Evolutionary conservation across 2,888 invertebrate genomes (phyloP), one percentile per base, ranked within the genome.

Genomic region (Junonia oenone): DNA sequence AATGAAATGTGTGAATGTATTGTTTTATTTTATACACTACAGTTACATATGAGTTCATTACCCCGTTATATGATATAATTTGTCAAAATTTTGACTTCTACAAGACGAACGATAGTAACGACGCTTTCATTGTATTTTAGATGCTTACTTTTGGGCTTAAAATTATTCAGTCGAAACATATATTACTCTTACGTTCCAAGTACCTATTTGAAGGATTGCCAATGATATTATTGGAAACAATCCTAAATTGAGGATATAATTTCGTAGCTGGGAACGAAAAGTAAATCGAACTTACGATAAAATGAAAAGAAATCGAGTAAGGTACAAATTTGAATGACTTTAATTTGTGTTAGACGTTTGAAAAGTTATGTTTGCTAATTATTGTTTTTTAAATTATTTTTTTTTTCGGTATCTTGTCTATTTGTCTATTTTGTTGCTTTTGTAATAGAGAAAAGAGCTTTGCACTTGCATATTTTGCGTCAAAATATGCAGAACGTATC

Each of bases 61-160:
- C 31, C 54, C 54, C 29, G 15, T 17, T 22, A 43, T 31, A 26
- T 26, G 9, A 26, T n/a, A 26, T 6, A 0, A 6, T 17, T 31
- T 48, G 47, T 48, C 54, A 54, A 48, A 48, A 43, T 54, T 45
- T 58, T 47, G 49, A 61, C 55, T 56, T 59, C 86, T 89, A 88
- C 79, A 80, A 89, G 89, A 89, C 88, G 87, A 83, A 76, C 79
- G 84, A 78, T 79, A 71, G 64, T 65, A 55, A 64, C 66, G 69
- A 75, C 73, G 85, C 84, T 86, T 84, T 72, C 69, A 70, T 64
- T 68, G 60, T 73, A 71, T 77, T 83, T 77, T 82, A 81, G 82
- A 80, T 80, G 71, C 73, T 75, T 73, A 73, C 72, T 54, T 73
- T 73, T 81, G 79, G 83, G 81, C 77, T 82, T 78, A 63, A 69